Evolutionary conservation across 2,113 vertebrate species (phyloP), one percentile per base, ranked within the genome.

Genomic region (Nipponia nippon): DNA sequence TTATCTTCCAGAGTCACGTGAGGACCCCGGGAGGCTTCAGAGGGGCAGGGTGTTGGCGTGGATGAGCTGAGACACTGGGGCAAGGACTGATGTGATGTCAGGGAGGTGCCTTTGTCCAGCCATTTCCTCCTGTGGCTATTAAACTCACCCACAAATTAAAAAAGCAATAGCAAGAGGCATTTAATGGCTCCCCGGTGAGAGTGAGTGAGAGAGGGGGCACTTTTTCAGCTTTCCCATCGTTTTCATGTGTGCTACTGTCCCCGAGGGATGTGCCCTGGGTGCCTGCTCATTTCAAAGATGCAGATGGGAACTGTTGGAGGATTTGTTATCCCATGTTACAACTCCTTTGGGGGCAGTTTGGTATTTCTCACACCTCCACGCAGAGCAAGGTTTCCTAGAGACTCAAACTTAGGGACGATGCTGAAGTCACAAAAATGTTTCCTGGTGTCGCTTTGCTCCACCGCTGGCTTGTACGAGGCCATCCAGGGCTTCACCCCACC

Each of bases 71-170:
- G 32, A 22, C 63, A 30, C 40, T n/a, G 63, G 29, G 62, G 36
- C 0, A 0, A 65, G 36, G 36, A 36, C 17, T 12, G 46, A 20
- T 27, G 70, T 0, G 2, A n/a, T 72, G 17, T 36, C 9, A 4
- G 34, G 59, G 53, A 87, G 53, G 40, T 87, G 56, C n/a, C 65
- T 92, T 63, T 78, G 58, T 81, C 47, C 79, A 34, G 25, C 36
- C 22, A 0, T 10, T 67, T 83, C 55, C 58, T 90, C 72, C 36
- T 23, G 44, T 38, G 52, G 79, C 81, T 26, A 1, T 62, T 90
- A 73, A 93, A 89, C 36, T 90, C 56, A 7, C 56, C 63, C 76
- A 40, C 52, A 93, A 76, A 95, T 95, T 83, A 59, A 58, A 71
- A 86, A 90, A 59, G 50, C 79, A 72, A 55, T 34, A 77, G 49